Evolutionary conservation across 2,797 vertebrate species (phyloP), one percentile per base, ranked within the genome.

Genomic region (Bovichtus diacanthus): DNA sequence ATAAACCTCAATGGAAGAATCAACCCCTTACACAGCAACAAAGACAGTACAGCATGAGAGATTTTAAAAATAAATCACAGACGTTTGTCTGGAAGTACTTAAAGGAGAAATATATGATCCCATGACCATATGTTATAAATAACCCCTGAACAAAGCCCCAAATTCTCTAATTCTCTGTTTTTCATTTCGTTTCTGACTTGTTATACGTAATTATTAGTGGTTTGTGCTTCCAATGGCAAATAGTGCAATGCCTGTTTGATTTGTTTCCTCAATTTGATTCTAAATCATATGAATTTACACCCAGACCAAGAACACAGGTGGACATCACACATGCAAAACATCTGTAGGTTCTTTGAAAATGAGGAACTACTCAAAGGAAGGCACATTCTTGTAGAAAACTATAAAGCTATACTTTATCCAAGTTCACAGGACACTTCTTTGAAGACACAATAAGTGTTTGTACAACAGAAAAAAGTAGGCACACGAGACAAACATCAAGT

Each of bases 221-320:
- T 85, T 90, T 87, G 83, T 88, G 85, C 75, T 86, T 87, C 38
- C 62, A 38, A 61, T 53, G 16, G 74, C 55, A 74, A 44, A 74
- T 75, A 90, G 87, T 88, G 87, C 82, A 91, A 89, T 76, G 50
- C 27, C 51, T 53, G 12, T 82, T 80, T 39, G 54, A 78, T 71
- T 69, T 62, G 53, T 69, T 76, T 62, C n/a, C 31, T 65, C 16
- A 8, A 34, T 60, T 47, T 54, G 39, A 78, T 25, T 67, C 6
- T 29, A 59, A 70, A 65, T 71, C 29, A 50, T 2, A 15, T 29
- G 21, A 59, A 70, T 25, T 46, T 59, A 29, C 4, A 51, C 15
- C 11, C 12, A 21, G 25, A 66, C 11, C 19, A 16, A 41, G 27
- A 62, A 63, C 36, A 38, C 47, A 71, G 58, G 16, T 36, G 39